Conservation (phyloP, 2,113 vertebrate genomes). For the Microtus montanus region DNA sequence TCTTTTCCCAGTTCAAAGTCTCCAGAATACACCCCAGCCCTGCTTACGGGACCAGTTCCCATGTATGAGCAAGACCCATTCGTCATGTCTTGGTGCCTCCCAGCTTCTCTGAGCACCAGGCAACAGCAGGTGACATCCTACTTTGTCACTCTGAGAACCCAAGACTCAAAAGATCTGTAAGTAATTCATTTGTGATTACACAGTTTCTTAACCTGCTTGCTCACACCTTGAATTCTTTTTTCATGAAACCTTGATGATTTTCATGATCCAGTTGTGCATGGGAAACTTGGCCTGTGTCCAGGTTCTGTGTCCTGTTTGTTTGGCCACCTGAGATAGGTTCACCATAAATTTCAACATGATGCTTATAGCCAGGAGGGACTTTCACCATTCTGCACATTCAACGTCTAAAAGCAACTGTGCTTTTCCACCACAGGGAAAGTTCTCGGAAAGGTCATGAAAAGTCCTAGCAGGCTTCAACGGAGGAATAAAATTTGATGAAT, state of each 20-base stretch:
- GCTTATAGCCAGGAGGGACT: background rate
- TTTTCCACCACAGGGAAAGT: background rate
- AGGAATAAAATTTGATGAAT: conserved; percentile 14
- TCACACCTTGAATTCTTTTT: background rate
- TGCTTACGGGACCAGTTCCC: rapidly evolving
- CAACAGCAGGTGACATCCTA: background rate
- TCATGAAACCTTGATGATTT: background rate
- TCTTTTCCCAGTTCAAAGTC: too few species aligned
- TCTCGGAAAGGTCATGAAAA: background rate
- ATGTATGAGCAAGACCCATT: rapidly evolving
- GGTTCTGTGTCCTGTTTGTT: background rate
- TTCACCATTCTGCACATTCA: background rate
- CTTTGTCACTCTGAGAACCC: background rate
- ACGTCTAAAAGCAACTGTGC: too few species aligned
- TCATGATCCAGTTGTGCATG: rapidly evolving
- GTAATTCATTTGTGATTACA: background rate
- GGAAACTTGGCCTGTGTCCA: rapidly evolving
- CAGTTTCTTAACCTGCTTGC: background rate
- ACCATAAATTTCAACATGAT: rapidly evolving
- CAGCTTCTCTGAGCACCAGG: too few species aligned
- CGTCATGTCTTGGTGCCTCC: background rate
- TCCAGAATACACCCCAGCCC: rapidly evolving
- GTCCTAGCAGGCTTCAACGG: background rate
- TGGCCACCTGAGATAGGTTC: background rate
- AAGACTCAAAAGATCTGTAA: background rate